Conservation (phyloP, 1,140 invertebrate species). For the Melanaphis sacchari region DNA sequence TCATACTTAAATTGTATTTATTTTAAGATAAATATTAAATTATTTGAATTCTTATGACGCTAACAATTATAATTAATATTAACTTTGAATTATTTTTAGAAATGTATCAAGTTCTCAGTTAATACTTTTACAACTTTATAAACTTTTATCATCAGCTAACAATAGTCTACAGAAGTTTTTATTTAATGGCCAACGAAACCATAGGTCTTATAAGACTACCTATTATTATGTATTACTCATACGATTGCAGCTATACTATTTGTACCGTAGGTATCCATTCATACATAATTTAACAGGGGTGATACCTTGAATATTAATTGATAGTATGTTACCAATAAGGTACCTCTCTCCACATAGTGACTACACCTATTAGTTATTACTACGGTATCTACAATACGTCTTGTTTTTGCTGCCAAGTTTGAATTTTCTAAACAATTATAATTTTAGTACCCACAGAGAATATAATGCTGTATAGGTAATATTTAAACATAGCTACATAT, state of each 20-base stretch:
- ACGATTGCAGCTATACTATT: conserved; percentile 1
- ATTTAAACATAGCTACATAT: neutral
- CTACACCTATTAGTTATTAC: neutral
- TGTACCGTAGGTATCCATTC: neutral
- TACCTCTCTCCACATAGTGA: neutral
- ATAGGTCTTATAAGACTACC: neutral
- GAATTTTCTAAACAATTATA: neutral
- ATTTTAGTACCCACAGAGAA: neutral
- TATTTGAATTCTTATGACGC: neutral
- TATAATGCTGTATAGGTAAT: neutral
- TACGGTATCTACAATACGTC: neutral
- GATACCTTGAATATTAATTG: conserved; percentile 7
- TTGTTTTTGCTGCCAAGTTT: neutral
- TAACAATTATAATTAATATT: neutral
- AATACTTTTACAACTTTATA: neutral
- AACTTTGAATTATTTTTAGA: neutral
- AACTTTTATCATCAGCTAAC: neutral
- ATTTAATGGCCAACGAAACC: neutral
- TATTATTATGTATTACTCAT: neutral
- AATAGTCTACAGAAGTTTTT: neutral
- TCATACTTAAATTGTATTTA: neutral
- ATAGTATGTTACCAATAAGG: neutral
- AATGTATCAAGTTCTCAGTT: neutral
- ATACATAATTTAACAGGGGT: neutral
- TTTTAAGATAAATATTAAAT: neutral